These are phyloP conservation scores for Eupithecia centaureata DNA, from an alignment of 2,888 invertebrate genomes.

Conservation along the genomic window DNA sequence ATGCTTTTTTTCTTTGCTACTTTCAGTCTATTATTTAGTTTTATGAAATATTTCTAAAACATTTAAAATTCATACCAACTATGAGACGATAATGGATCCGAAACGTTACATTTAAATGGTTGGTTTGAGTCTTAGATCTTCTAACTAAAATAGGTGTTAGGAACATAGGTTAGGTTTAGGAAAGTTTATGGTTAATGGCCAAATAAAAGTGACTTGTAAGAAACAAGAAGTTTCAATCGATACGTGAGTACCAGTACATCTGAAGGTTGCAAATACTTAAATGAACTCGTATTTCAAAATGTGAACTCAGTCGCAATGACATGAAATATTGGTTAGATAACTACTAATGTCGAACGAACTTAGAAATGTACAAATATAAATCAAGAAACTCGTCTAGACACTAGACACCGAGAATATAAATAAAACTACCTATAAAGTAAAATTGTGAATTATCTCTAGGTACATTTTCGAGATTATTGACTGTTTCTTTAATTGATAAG, in stretches of 20 bases:
- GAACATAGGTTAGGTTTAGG: too few relatives aligned
- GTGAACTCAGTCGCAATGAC: constrained; percentile 2
- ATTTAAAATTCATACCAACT: too few relatives aligned
- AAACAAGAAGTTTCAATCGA: neutral
- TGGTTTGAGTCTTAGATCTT: too few relatives aligned
- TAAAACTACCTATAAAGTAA: constrained; percentile 16
- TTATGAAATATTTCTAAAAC: too few relatives aligned
- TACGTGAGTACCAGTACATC: neutral
- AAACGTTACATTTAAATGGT: too few relatives aligned
- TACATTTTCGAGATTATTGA: constrained; percentile 12
- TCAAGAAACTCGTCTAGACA: constrained; percentile 20
- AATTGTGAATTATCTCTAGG: neutral
- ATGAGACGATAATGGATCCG: too few relatives aligned
- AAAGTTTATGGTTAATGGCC: neutral
- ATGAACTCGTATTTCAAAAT: constrained; percentile 1
- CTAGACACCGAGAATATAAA: constrained; percentile 16
- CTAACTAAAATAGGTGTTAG: too few relatives aligned
- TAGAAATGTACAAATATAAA: constrained; percentile 6
- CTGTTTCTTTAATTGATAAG: constrained; percentile 3
- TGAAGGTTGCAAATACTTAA: neutral
- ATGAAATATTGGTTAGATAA: constrained; percentile 6
- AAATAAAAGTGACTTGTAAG: neutral
- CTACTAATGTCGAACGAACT: constrained; percentile 3
- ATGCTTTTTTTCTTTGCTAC: too few relatives aligned
- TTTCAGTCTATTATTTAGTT: too few relatives aligned